Evolutionary conservation across 2,888 invertebrate genomes (phyloP), one percentile per base, ranked within the genome.

Genomic region (Griposia aprilina): DNA sequence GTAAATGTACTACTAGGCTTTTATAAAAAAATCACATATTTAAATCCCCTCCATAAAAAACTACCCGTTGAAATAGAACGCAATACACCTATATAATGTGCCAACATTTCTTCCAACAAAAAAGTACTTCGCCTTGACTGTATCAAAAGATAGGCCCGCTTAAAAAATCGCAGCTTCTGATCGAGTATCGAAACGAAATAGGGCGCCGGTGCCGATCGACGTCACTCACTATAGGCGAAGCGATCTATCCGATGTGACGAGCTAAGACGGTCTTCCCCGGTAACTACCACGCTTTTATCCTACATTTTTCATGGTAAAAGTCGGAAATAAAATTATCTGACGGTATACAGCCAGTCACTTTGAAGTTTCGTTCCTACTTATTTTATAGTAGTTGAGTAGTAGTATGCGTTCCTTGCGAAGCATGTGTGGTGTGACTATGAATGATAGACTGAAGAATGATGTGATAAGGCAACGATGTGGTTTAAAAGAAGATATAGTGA

Each of bases 241-340:
- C 88, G 88, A 91, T 90, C 89, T 84, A 91, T 91, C 88, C 88
- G 74, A 81, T 85, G 90, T 90, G 91, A 90, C 84, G 83, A 26
- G 77, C 69, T 89, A 89, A 90, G 89, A 90, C 89, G 85, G 86
- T 78, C 84, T 87, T 80, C 74, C 67, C 77, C 81, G 80, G 88
- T 85, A 85, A 88, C 87, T 87, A 87, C 80, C 75, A 45, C 79
- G 88, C 85, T 80, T 81, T 76, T 68, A 71, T 72, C 72, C 72
- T 26, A 76, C 71, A 74, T 85, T 88, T 87, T 86, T 83, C 74
- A 75, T 62, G 70, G 62, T 80, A 83, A 80, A 17, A 52, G 23
- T 52, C 15, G 63, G 59, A 71, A 70, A 74, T 72, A 69, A 65
- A 76, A 78, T 69, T 71, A 76, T 50, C n/a, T 68, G 62, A 66